Conservation (phyloP, 37 sponge, comb jelly and placozoan genomes). For the Haliclona indistincta region DNA sequence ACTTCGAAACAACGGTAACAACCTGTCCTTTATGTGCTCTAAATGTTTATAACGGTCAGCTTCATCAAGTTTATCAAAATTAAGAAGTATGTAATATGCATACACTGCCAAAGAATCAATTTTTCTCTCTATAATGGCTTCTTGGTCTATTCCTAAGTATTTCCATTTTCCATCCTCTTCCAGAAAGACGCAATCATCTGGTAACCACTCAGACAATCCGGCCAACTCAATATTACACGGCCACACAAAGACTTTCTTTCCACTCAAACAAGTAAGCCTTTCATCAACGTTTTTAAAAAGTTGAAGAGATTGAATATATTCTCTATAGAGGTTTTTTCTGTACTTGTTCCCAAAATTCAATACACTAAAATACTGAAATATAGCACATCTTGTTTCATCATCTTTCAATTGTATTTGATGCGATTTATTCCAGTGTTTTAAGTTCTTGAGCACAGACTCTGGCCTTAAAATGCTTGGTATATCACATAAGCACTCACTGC, state of each 20-base stretch:
- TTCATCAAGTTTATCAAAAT: neutral
- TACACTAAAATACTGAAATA: too few relatives aligned
- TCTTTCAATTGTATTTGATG: too few relatives aligned
- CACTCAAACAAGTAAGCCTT: neutral
- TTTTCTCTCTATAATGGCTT: neutral
- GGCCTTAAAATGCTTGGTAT: too few relatives aligned
- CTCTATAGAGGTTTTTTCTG: too few relatives aligned
- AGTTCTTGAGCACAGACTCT: too few relatives aligned
- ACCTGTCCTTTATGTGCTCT: neutral
- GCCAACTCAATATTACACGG: constrained; percentile 8
- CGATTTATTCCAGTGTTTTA: too few relatives aligned
- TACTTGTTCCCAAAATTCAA: too few relatives aligned
- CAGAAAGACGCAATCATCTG: neutral
- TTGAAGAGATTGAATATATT: constrained; percentile 27
- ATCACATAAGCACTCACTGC: too few relatives aligned
- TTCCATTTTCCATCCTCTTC: neutral
- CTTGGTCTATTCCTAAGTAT: neutral
- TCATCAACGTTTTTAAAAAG: constrained; percentile 42
- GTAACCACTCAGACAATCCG: neutral
- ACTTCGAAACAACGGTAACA: neutral
- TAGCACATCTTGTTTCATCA: too few relatives aligned
- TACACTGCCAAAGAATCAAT: neutral
- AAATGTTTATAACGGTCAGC: neutral
- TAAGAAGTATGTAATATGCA: neutral
- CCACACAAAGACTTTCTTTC: constrained; percentile 37